Base-by-base conservation (phyloP, 2,113 vertebrate genomes). In the Ptilorrhoa leucosticta region DNA sequence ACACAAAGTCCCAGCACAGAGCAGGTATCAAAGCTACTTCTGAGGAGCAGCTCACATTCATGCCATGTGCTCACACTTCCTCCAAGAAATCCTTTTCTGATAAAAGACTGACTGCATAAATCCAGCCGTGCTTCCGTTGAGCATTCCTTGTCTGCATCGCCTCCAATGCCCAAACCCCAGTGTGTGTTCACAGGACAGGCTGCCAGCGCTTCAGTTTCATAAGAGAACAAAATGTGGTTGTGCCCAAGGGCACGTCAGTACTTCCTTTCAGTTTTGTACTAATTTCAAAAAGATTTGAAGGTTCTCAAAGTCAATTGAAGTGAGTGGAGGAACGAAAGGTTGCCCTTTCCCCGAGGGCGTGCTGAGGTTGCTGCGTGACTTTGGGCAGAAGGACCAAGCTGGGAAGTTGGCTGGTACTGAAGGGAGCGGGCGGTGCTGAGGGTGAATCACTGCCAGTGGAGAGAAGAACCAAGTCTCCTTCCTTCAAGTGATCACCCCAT, bases 201-300 rank as follows among this genome's bases (percentile, higher is more conserved):
- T 91, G 89, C 81, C 89, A 92, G 83, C 13, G 1, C 4, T 24
- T 66, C 7, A 5, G 19, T 91, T 94, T 89, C 2, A 1, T 60
- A 89, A 91, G 61, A 54, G 78, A 72, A 58, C 54, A 77, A 39
- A 72, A 72, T 45, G 33, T 48, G 78, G 82, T 89, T 65, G 7
- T 45, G 94, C 89, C 73, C 79, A 7, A 75, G 94, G 92, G 92
- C 78, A 11, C 14, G 10, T 75, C 91, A 82, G 73, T 71, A 51
- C 84, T 94, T 94, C 84, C 91, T 75, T 60, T 85, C 8, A 51
- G 63, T 30, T 94, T 40, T 79, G 75, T 61, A 35, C 50, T 76
- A 22, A 37, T 91, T 88, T 90, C 82, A 90, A 70, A 83, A 57
- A 80, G 78, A 63, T 85, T 20, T 88, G 78, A 42, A 54, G 28